Base-by-base conservation (phyloP, 2,888 invertebrate genomes). In the Callyntrura guangdongensis region DNA sequence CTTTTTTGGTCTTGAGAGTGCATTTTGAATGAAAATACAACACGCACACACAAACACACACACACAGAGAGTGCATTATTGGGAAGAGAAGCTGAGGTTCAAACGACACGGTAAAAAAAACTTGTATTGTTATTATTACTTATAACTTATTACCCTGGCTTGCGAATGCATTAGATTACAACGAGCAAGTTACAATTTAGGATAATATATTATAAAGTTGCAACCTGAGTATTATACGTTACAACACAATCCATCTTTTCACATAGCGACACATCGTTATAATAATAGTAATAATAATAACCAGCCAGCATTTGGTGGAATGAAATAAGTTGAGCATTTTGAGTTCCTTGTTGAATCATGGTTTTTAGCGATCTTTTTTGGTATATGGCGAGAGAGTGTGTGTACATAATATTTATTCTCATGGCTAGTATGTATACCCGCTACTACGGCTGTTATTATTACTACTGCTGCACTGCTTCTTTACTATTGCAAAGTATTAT, bases 81-180 rank as follows among this genome's bases (percentile, higher is more conserved):
- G 61, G 61, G 81, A 86, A 77, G 77, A 86, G 86, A 61, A 61
- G 45, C 74, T 77, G 77, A 56, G 86, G 59, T 74, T 86, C 20
- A 86, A 77, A 17, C 8, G 6, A 17, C 8, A 36, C 36, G 36
- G 47, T 77, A 64, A 86, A 86, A 77, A 86, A 86, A 47, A 59
- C 77, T 36, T 61, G 20, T 8, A 22, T 14, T 47, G 12, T n/a
- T 22, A 14, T 56, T 72, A 36, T 36, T 4, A 36, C 36, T 36
- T 36, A 36, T 36, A 36, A 36, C 36, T 36, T 36, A 36, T 36
- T 36, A 36, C 36, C 36, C 36, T 36, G 36, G 36, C 36, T 36
- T 36, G 36, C 6, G 36, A 36, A 36, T 36, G 74, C 56, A 47
- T 67, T 72, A 36, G 53, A 74, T 49, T 36, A 11, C 77, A 64